Evolutionary conservation across 2,797 vertebrate species (phyloP).

Genomic region (Luscinia luscinia): DNA sequence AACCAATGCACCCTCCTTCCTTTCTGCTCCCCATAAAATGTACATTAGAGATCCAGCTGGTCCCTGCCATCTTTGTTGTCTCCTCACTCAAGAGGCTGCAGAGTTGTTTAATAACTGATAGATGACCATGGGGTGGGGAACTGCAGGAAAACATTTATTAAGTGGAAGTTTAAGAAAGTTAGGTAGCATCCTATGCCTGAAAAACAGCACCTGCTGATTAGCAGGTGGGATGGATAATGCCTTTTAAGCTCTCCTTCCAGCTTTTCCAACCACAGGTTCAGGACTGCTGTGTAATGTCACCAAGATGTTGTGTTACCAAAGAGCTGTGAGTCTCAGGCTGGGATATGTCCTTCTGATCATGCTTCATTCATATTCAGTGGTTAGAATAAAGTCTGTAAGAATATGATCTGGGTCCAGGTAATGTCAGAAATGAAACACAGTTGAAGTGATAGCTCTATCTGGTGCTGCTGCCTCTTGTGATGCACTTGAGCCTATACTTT

Average conservation of each 20-base stretch:
- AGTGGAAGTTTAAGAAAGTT: background rate
- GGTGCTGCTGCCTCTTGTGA: background rate
- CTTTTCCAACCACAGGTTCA: background rate
- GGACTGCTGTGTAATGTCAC: background rate
- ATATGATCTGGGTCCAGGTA: background rate
- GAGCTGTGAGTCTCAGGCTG: background rate
- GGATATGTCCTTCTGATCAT: background rate
- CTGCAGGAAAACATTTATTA: background rate
- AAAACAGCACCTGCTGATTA: background rate
- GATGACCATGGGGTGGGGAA: background rate
- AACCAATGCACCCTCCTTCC: background rate
- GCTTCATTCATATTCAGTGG: background rate
- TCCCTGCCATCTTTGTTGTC: background rate
- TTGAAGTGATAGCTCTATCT: background rate
- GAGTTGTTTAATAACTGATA: background rate
- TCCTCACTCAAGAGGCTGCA: background rate
- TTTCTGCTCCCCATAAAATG: background rate
- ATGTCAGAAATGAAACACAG: background rate
- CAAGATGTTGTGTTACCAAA: background rate
- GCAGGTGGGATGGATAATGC: background rate
- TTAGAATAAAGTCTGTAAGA: background rate
- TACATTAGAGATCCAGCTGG: background rate
- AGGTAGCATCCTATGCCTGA: background rate
- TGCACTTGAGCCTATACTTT: background rate
- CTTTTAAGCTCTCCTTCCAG: background rate